Percentiles rank a stretch among this genome's conserved stretches.
These are phyloP conservation scores for Ganaspis sp. DNA, from an alignment of 1,140 invertebrate species.

Conservation along the genomic window DNA sequence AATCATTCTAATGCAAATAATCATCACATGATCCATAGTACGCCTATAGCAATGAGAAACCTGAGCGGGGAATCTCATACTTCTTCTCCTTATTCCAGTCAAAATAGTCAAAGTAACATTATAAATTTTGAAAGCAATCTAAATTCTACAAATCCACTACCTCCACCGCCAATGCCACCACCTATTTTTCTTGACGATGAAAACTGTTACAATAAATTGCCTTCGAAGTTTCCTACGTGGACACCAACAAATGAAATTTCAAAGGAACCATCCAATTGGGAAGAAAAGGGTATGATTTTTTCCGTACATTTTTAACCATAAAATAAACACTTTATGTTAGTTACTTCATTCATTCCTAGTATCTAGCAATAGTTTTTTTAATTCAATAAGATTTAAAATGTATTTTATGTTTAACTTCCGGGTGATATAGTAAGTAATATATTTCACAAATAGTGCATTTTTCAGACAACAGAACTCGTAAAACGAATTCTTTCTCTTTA, in stretches of 20 bases:
- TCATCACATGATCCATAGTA: slow-evolving; percentile 67
- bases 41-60: slow-evolving; percentile 64
- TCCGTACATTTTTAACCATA: slow-evolving; percentile 21
- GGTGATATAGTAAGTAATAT: no score
- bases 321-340: no score
- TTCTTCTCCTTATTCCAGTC: slow-evolving; percentile 68
- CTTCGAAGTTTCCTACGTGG: slow-evolving; percentile 77
- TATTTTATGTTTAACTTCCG: no score
- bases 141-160: slow-evolving; percentile 70
- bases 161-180: slow-evolving; percentile 80
- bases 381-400: no score
- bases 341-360: no score
- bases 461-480: no score
- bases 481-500: no score
- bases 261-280: slow-evolving; percentile 67
- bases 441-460: no score
- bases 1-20: slow-evolving; percentile 47
- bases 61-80: slow-evolving; percentile 64
- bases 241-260: slow-evolving; percentile 66
- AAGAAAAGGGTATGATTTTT: slow-evolving; percentile 65
- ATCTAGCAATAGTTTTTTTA: no score
- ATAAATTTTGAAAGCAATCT: slow-evolving; percentile 54
- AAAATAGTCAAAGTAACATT: slow-evolving; percentile 70
- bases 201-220: slow-evolving; percentile 74
- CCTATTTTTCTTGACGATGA: slow-evolving; percentile 75